These are phyloP conservation scores for Atrina japonica DNA, from an alignment of 2,888 invertebrate genomes.

Conservation along the genomic window DNA sequence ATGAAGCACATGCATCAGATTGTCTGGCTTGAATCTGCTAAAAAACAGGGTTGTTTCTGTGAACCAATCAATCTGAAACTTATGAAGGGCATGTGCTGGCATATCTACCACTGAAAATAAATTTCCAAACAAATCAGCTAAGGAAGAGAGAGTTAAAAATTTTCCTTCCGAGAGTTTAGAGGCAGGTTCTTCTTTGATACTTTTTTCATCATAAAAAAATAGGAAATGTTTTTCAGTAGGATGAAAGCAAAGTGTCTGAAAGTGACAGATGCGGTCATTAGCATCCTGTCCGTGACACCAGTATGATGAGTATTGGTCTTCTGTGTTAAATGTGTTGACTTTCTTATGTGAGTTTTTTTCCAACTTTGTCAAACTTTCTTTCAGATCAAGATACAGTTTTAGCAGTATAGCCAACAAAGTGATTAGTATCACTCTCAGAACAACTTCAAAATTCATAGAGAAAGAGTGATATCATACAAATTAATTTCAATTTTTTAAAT, in stretches of 20 bases:
- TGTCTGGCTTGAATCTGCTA: constrained; percentile 82
- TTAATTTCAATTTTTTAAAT: no score
- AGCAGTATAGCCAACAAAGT: no score
- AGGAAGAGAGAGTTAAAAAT: constrained; percentile 76
- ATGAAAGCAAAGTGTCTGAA: constrained; percentile 81
- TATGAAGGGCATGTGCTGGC: constrained; percentile 58
- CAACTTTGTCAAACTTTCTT: no score
- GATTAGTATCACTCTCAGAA: no score
- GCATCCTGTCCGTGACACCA: no score
- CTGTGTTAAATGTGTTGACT: no score
- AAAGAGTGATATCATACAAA: no score
- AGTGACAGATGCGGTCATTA: constrained; percentile 71
- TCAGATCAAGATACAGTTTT: no score
- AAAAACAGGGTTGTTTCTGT: constrained; percentile 73
- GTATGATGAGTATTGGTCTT: no score
- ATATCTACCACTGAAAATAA: constrained; percentile 75
- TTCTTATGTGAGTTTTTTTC: no score
- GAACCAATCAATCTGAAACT: constrained; percentile 61
- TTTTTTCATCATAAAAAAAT: constrained; percentile 75
- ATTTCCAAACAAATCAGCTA: constrained; percentile 79
- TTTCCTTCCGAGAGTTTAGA: constrained; percentile 71
- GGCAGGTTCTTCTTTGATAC: constrained; percentile 67
- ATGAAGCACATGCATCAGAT: constrained; percentile 83
- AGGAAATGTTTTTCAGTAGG: constrained; percentile 77
- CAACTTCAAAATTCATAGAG: no score